Base-by-base conservation (phyloP, 2,113 vertebrate genomes). In the Penelope pileata region DNA sequence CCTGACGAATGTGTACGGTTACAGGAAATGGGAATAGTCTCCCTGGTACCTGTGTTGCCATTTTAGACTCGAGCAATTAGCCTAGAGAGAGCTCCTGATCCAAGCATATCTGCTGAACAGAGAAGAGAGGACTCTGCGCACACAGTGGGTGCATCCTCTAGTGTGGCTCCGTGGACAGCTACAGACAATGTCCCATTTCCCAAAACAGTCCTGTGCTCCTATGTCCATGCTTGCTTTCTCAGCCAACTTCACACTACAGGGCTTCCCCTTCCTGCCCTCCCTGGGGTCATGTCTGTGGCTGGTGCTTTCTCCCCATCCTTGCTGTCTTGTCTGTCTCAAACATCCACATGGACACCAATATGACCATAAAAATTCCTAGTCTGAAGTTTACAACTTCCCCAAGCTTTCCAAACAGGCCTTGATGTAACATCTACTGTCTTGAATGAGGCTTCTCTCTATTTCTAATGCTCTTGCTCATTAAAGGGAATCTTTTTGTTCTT, bases 121-220 rank as follows among this genome's bases (percentile, higher is more conserved):
- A 51, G 40, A 64, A 56, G 14, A 36, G 50, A 87, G 26, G 29
- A 7, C 68, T 42, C 64, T 43, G 24, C 50, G 36, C 22, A 38
- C 12, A 18, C 6, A 0, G 0, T 5, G 9, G 24, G 42, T 23
- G 2, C 27, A 2, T 50, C 32, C 32, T 60, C 48, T 43, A 0
- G 0, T 34, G 42, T 59, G 47, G 4, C 26, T 54, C 54, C 84
- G 53, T 53, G 1, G 2, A 54, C 47, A 67, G 36, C 47, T 59
- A 36, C n/a, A 74, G 13, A 18, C 10, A 19, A 19, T 19, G 8
- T 27, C n/a, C 32, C 53, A 22, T 42, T n/a, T 21, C 38, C 16
- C 32, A 56, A 1, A 56, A 54, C 7, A 30, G 12, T 72, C 10
- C 19, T 9, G 8, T 58, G 66, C 66, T 84, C 51, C 68, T 48